Conservation (phyloP, 2,113 vertebrate genomes). For the Synodontis membranacea region DNA sequence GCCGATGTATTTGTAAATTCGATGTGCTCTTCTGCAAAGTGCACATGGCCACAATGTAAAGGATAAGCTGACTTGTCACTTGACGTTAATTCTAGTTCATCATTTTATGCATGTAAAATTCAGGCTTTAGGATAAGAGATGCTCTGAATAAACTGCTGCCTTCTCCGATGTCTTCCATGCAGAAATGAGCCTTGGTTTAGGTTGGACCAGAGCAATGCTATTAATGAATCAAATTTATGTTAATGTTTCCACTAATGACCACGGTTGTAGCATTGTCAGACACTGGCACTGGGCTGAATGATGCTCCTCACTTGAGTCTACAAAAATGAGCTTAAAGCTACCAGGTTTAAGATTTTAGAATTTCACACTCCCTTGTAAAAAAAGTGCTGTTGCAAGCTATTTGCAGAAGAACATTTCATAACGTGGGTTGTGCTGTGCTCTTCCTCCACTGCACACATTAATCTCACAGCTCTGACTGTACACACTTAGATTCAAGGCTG, state of each 20-base stretch:
- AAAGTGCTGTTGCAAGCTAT: conserved; percentile 13
- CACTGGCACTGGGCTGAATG: background rate
- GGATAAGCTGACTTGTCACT: background rate
- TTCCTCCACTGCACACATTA: conserved; percentile 1
- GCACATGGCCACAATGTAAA: background rate
- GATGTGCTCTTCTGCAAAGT: background rate
- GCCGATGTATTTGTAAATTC: background rate
- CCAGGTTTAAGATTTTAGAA: background rate
- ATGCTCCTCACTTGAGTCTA: background rate
- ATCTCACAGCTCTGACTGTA: background rate
- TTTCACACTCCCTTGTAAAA: background rate
- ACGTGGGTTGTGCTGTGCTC: conserved; percentile 1
- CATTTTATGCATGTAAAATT: background rate
- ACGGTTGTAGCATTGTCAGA: background rate
- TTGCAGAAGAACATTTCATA: conserved; percentile 19
- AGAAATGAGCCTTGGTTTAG: background rate
- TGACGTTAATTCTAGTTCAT: background rate
- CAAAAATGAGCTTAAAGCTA: background rate
- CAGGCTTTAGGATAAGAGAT: background rate
- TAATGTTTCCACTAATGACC: background rate
- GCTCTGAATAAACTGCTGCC: background rate
- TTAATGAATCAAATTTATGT: no score
- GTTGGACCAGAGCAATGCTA: background rate
- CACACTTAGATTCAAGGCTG: background rate
- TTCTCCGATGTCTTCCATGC: background rate